phyloP scores from a whole-genome alignment of 1,140 invertebrate species.

The Camponotus vicinus region DNA sequence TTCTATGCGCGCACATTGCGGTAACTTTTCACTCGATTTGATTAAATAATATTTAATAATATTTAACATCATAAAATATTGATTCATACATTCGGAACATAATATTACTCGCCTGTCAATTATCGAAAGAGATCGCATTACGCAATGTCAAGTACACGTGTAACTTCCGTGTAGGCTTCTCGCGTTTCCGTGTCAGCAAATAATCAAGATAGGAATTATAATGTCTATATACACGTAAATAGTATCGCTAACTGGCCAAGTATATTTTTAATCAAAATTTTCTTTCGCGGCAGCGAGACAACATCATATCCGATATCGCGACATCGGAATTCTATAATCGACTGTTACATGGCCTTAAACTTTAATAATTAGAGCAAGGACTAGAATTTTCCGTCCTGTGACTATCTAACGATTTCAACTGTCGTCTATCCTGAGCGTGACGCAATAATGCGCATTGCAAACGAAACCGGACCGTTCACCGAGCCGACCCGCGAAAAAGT shows the following conservation, averaged over 20 bases:
- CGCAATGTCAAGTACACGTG: slow-evolving; percentile 70
- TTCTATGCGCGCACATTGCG: background rate
- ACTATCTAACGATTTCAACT: slow-evolving; percentile 41
- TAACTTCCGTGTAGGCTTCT: slow-evolving; percentile 70
- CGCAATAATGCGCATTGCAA: slow-evolving; percentile 44
- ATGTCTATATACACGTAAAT: background rate
- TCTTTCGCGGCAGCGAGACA: background rate
- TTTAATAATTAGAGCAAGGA: slow-evolving; percentile 37
- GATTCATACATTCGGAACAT: background rate
- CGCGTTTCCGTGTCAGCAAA: slow-evolving; percentile 58
- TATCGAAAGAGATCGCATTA: slow-evolving; percentile 49
- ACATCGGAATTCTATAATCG: background rate
- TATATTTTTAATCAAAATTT: background rate
- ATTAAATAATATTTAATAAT: slow-evolving; percentile 5
- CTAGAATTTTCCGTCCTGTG: slow-evolving; percentile 21
- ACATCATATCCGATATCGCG: background rate
- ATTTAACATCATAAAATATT: background rate
- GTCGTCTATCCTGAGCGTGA: background rate
- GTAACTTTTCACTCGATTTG: background rate
- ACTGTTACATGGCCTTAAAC: slow-evolving; percentile 30
- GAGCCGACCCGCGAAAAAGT: slow-evolving; percentile 48
- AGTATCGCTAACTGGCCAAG: background rate
- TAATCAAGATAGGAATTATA: slow-evolving; percentile 38
- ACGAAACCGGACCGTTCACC: slow-evolving; percentile 42
- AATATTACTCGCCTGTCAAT: slow-evolving; percentile 35